Evolutionary conservation across 2,888 invertebrate genomes (phyloP).

Genomic region (Phasia obesa): DNA sequence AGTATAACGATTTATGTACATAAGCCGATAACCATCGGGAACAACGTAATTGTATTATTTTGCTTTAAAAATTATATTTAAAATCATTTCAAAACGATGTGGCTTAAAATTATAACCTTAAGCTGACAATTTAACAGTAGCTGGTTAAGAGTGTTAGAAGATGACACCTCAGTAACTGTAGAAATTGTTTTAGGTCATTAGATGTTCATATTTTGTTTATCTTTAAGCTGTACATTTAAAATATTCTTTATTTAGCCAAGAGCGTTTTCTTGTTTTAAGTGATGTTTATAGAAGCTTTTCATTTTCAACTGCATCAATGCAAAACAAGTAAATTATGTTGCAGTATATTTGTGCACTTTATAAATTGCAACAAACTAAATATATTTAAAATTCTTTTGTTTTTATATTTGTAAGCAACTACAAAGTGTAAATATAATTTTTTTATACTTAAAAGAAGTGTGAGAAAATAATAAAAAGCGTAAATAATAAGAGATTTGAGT

Average conservation of each 20-base stretch:
- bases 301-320: neutral
- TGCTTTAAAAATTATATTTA: too few relatives aligned
- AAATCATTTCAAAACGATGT: too few relatives aligned
- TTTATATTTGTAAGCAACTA: neutral
- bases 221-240: slow-evolving; percentile 10
- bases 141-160: neutral
- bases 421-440: neutral
- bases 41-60: too few relatives aligned
- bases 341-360: neutral
- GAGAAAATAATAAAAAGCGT: neutral
- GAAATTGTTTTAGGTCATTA: neutral
- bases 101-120: too few relatives aligned
- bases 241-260: slow-evolving; percentile 2
- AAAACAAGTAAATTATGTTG: too few relatives aligned
- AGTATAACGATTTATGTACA: too few relatives aligned
- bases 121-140: neutral
- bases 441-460: neutral
- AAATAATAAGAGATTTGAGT: neutral
- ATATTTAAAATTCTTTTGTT: neutral
- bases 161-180: neutral
- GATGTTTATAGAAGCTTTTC: neutral
- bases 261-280: slow-evolving; percentile 17
- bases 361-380: neutral
- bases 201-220: neutral
- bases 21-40: too few relatives aligned